Evolutionary conservation across 2,888 invertebrate species (phyloP).

Genomic region (Ephialtes manifestator): DNA sequence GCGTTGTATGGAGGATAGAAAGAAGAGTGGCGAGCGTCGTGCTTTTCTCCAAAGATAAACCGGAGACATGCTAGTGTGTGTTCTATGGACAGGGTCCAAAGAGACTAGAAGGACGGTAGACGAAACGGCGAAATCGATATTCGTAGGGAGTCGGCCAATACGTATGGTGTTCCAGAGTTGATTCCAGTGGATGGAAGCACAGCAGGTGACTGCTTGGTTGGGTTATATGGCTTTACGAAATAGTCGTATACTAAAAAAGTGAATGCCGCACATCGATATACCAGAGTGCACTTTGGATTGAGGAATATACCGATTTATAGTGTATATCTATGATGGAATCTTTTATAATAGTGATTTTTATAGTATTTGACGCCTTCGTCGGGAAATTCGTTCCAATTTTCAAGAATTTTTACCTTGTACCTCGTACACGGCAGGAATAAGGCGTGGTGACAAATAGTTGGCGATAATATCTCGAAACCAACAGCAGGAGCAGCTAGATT

Average conservation of each 20-base stretch:
- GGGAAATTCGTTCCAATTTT: too few relatives aligned
- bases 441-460: conserved; percentile 9
- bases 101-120: conserved; percentile 34
- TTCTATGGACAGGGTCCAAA: not conserved
- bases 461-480: conserved; percentile 30
- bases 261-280: conserved; percentile 25
- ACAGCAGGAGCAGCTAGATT: conserved; percentile 16
- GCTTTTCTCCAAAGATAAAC: conserved; percentile 35
- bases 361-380: too few relatives aligned
- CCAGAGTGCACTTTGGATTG: conserved; percentile 16
- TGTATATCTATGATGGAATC: not conserved
- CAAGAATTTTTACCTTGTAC: not conserved
- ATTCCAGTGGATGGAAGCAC: conserved; percentile 26
- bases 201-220: not conserved
- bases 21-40: conserved; percentile 15
- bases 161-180: conserved; percentile 28
- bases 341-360: not conserved
- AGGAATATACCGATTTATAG: not conserved
- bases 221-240: not conserved
- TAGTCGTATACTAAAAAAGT: conserved; percentile 36
- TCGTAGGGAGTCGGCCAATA: conserved; percentile 58
- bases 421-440: not conserved
- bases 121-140: conserved; percentile 61
- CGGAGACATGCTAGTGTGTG: conserved; percentile 19
- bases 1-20: conserved; percentile 22